Evolutionary conservation across 2,797 vertebrate genomes (phyloP).

Genomic region (Enteromius viviparus): DNA sequence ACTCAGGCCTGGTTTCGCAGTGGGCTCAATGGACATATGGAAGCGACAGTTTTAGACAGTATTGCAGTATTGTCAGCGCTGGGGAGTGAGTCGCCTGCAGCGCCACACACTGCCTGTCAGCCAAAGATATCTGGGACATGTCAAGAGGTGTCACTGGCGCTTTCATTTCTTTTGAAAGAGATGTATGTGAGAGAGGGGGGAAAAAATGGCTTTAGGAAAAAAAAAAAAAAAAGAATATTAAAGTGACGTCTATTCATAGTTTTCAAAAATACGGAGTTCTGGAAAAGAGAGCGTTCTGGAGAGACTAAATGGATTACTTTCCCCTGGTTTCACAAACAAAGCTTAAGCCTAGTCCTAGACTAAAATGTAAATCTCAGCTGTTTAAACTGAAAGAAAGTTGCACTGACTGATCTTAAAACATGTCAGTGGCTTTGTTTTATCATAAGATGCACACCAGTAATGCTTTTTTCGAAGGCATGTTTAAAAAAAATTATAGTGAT

Average conservation of each 20-base stretch:
- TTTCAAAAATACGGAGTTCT: constrained; percentile 32
- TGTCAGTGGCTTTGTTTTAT: no score
- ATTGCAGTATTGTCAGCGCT: constrained; percentile 44
- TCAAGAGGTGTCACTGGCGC: constrained; percentile 51
- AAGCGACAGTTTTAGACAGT: constrained; percentile 50
- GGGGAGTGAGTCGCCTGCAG: constrained; percentile 52
- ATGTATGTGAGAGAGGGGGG: not conserved
- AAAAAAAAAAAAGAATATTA: constrained; percentile 54
- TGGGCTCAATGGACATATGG: constrained; percentile 50
- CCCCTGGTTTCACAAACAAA: no score
- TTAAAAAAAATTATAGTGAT: not conserved
- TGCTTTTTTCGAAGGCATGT: no score
- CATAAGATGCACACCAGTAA: no score
- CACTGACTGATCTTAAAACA: no score
- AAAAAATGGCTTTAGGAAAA: constrained; percentile 20
- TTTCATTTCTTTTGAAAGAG: constrained; percentile 55
- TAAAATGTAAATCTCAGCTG: no score
- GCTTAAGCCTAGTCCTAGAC: no score
- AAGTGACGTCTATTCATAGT: constrained; percentile 43
- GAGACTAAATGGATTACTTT: constrained; percentile 28
- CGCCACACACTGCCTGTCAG: constrained; percentile 53
- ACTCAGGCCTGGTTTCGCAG: constrained; percentile 30
- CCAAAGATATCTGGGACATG: constrained; percentile 54
- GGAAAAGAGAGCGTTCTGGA: not conserved
- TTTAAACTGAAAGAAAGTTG: no score